Evolutionary conservation across 2,888 invertebrate species (phyloP), one percentile per base, ranked within the genome.

Genomic region (Morinoia aosen): DNA sequence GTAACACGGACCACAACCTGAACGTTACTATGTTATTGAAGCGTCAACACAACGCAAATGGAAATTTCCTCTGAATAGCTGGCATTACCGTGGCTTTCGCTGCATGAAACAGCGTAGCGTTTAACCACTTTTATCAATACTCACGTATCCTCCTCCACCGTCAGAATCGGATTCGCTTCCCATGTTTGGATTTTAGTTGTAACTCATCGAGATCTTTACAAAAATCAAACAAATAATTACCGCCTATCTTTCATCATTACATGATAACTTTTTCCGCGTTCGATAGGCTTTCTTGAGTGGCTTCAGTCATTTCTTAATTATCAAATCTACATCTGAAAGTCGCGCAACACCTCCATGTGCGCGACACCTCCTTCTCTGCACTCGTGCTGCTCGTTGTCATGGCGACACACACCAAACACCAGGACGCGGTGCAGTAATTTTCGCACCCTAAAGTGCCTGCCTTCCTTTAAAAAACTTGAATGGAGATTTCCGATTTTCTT

Each of bases 121-220:
- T 76, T 33, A 76, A 33, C 33, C 25, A 33, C 76, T 14, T 25
- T 33, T 76, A 76, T 16, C 76, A 76, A 48, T 93, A 93, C 93
- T 93, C 93, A 93, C 93, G 57, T 93, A 93, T 93, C 93, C 93
- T 57, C 93, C 91, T 48, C 91, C 93, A 12, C 58, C 93, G 12
- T 93, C 93, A 14, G 93, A 93, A 93, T 93, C 93, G 25, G 93
- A 93, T n/a, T 57, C 93, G 33, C 93, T 93, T 57, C n/a, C 93
- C 93, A 93, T 93, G 7, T 57, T 57, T 57, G 33, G 25, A 76
- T 0, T 33, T 76, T 76, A 33, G 8, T 12, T 33, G 76, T 10
- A 76, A 76, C 19, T 76, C 25, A 33, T 33, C 16, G 76, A 33
- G 19, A 76, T 76, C 76, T 76, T 33, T 33, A 10, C 33, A 19